Evolutionary conservation across 2,113 vertebrate species (phyloP), one percentile per base, ranked within the genome.

Genomic region (Vulpes ferrilata): DNA sequence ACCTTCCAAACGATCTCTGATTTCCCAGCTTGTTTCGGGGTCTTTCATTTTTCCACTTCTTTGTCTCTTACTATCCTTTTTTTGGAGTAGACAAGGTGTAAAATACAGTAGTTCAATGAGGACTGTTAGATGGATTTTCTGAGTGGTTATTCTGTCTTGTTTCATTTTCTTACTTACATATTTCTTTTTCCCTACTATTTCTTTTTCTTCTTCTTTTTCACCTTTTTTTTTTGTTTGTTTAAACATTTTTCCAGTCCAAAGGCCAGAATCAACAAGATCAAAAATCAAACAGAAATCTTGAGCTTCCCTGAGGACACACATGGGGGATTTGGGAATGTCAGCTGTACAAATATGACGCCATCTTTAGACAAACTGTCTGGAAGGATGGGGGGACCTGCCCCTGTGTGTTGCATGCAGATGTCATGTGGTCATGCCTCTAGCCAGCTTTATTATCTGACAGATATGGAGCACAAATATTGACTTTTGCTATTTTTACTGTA

Each of bases 401-500:
- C 60, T 38, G 59, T 62, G 35, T 48, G 27, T 38, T 84, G 62
- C 79, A 16, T 6, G 17, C 97, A 97, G 94, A 98, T 97, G 97
- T 93, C 97, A 76, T 19, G 69, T 35, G 59, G 80, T 85, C 48
- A 17, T 67, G 83, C 88, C 69, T 90, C 38, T 4, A 55, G 92
- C 79, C 74, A 96, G 95, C 95, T 98, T 97, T 98, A 98, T 98
- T 96, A 97, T 97, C 97, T 98, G 97, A 97, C 95, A 97, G 96
- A 90, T 96, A 97, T 0, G 3, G 51, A 96, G 69, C 64, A 92
- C 97, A 98, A 98, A 98, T 98, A 97, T 97, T 98, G 97, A 96
- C 97, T 98, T 97, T 96, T 90, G 60, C 97, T 97, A 96, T 96
- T 98, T 97, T 98, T 96, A 97, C 95, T 97, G 97, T 97, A 98